Conservation (phyloP, 2,113 vertebrate genomes). For the Poeciliopsis turrubarensis region DNA sequence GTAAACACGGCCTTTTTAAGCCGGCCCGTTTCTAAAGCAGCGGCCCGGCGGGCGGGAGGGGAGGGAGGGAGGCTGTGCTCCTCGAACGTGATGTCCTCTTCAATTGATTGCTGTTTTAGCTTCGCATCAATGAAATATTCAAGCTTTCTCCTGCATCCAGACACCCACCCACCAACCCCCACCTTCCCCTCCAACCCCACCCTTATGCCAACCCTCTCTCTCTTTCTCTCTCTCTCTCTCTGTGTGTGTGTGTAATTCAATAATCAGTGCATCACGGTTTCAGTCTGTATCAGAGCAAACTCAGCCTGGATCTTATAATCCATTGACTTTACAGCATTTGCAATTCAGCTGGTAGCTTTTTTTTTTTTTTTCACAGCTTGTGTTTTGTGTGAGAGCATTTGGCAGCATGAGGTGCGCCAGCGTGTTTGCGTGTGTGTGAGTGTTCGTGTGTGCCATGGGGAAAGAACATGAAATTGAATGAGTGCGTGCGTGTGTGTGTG, state of each 20-base stretch:
- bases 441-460: conserved; percentile 7
- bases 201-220: background rate
- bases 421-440: conserved; percentile 26
- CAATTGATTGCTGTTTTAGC: conserved; percentile 56
- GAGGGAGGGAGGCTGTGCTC: background rate
- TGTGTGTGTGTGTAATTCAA: conserved; percentile 33
- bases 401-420: conserved; percentile 21
- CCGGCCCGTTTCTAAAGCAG: conserved; percentile 6
- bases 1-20: conserved; percentile 35
- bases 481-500: conserved; percentile 19
- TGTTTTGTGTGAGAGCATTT: conserved; percentile 37
- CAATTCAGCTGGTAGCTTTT: conserved; percentile 32
- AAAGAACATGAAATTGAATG: conserved; percentile 40
- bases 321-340: conserved; percentile 46
- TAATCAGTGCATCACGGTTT: conserved; percentile 41
- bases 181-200: background rate
- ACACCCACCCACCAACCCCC: background rate
- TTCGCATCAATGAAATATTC: conserved; percentile 64
- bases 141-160: conserved; percentile 30
- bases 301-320: conserved; percentile 38
- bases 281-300: conserved; percentile 20
- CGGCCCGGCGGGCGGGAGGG: background rate
- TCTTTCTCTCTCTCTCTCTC: background rate
- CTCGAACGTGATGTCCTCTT: conserved; percentile 36
- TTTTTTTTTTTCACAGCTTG: conserved; percentile 19